Evolutionary conservation across 1,140 invertebrate species (phyloP).

Genomic region (Dendroctonus ponderosae): DNA sequence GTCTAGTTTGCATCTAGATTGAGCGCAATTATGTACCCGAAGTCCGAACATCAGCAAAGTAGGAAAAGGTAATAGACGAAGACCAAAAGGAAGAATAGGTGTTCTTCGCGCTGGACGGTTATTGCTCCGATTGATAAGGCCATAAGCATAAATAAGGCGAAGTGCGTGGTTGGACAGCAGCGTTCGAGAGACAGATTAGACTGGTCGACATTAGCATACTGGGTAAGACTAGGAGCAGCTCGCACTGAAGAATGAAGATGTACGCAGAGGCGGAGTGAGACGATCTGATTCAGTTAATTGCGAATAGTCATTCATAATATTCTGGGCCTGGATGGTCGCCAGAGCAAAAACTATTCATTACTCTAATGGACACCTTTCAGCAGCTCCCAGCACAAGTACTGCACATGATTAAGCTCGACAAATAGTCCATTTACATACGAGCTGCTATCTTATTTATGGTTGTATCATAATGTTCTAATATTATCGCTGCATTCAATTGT

Average conservation of each 20-base stretch:
- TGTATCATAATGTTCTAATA: slow-evolving; percentile 21
- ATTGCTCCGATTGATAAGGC: slow-evolving; percentile 32
- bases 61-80: neutral
- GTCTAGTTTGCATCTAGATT: no score
- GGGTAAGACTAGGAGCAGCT: slow-evolving; percentile 32
- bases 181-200: slow-evolving; percentile 24
- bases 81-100: slow-evolving; percentile 12
- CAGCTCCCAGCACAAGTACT: no score
- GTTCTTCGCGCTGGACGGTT: slow-evolving; percentile 18
- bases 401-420: slow-evolving; percentile 1
- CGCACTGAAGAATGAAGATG: slow-evolving; percentile 22
- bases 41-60: no score
- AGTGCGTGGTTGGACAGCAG: slow-evolving; percentile 29
- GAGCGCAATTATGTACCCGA: no score
- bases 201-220: slow-evolving; percentile 30
- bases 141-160: slow-evolving; percentile 27
- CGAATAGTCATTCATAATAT: slow-evolving; percentile 9
- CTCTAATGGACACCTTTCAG: no score
- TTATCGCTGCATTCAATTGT: slow-evolving; percentile 24
- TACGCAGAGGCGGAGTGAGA: slow-evolving; percentile 19
- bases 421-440: slow-evolving; percentile 22
- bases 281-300: slow-evolving; percentile 19
- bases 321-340: no score
- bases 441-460: slow-evolving; percentile 21
- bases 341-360: no score